Evolutionary conservation across 2,113 vertebrate genomes (phyloP), one percentile per base, ranked within the genome.

Genomic region (Psittacula cyanocephala): DNA sequence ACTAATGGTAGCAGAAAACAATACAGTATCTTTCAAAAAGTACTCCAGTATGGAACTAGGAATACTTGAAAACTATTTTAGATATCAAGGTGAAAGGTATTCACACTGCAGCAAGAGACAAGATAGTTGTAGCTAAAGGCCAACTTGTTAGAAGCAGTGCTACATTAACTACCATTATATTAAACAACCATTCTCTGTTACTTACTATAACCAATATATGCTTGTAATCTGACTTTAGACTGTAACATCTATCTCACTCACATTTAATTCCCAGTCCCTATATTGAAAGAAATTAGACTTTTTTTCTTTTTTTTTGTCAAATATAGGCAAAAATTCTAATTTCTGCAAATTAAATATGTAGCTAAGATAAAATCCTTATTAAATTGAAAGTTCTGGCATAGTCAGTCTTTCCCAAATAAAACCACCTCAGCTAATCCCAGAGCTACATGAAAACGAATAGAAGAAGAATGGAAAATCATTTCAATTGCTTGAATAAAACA

Each of bases 1-100:
- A 98, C 98, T 98, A 98, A 98, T 96, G 96, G 97, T 96, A 98
- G 95, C 91, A 97, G 97, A 97, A 98, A 96, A 97, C 91, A 98
- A 96, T 97, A 97, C 96, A 97, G 92, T 95, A 93, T 96, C 93
- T 98, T 98, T 98, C 97, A 89, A 53, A 92, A 96, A 94, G 69
- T 92, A 71, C 90, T 97, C 43, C 70, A 94, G 53, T 52, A 88
- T 63, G 75, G 55, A 81, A 84, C 65, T 76, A 80, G 83, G 70
- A 95, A 81, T 89, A 90, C 57, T 49, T 75, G 74, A 94, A 93
- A 96, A 86, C 81, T 86, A 67, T 93, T 86, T 92, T 77, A 75
- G 46, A 78, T 93, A 85, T 92, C 75, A 71, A 55, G 18, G 69
- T 60, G 75, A 76, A 94, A 91, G 55, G 6, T 44, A 57, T 81